These are phyloP conservation scores for Eupelmus urozonus DNA, from an alignment of 2,888 invertebrate genomes.

Conservation along the genomic window DNA sequence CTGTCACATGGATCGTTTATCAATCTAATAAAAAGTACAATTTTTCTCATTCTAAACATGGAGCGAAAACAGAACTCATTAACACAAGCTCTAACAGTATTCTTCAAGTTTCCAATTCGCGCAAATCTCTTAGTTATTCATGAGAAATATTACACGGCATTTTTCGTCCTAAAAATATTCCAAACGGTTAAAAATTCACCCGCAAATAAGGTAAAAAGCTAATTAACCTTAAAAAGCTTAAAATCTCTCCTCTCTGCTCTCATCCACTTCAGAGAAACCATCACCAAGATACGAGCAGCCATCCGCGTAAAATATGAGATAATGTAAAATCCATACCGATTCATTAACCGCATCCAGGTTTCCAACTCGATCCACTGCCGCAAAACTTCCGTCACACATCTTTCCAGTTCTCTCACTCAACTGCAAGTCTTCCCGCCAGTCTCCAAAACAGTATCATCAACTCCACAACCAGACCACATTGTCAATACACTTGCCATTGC, in stretches of 20 bases:
- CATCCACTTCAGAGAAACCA: background rate
- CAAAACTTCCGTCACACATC: background rate
- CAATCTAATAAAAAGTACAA: background rate
- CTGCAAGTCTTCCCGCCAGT: no score
- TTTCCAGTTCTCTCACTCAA: background rate
- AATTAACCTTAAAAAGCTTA: no score
- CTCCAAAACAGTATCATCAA: no score
- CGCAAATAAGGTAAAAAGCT: no score
- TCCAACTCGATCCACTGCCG: background rate
- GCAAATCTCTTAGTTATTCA: no score
- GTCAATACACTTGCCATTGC: no score
- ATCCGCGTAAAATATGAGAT: background rate
- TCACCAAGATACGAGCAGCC: background rate
- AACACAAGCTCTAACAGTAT: background rate
- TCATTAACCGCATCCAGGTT: background rate
- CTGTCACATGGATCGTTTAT: constrained; percentile 31
- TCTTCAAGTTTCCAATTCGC: no score
- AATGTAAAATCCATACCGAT: constrained; percentile 28
- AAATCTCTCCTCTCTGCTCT: background rate
- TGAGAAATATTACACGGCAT: no score
- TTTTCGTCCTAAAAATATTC: no score
- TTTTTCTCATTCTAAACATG: background rate
- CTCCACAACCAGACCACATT: no score
- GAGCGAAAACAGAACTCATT: constrained; percentile 22
- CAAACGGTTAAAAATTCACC: no score